Conservation (phyloP, 2,113 vertebrate species). For the Nycticryphes semicollaris region DNA sequence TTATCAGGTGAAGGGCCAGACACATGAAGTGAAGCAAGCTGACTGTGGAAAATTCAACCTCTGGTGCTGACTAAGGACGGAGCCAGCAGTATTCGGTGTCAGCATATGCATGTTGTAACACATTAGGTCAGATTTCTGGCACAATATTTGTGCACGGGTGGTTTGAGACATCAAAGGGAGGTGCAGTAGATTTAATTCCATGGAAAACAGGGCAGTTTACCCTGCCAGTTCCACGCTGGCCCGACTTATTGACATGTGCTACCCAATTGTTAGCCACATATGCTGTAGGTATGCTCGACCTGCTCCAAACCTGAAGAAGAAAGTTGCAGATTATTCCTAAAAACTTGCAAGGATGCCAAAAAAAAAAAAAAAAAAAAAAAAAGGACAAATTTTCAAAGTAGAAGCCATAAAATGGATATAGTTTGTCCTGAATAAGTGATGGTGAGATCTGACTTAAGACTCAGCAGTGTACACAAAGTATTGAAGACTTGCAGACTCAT, state of each 20-base stretch:
- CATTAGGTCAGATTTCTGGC: constrained; percentile 8
- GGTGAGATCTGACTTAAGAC: background rate
- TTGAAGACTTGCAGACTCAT: background rate
- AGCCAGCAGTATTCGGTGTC: background rate
- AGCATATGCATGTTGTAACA: background rate
- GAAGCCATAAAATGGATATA: background rate
- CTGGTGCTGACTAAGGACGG: background rate
- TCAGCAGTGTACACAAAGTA: background rate
- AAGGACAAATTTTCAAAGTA: background rate
- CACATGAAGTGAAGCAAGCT: background rate
- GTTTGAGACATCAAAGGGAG: constrained; percentile 16
- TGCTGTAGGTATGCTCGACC: background rate
- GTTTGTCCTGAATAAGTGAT: background rate
- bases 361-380: background rate
- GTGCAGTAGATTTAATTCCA: background rate
- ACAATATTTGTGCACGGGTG: background rate
- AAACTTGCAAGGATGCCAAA: background rate
- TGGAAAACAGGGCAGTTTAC: background rate
- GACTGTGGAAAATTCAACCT: background rate
- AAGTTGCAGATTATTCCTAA: background rate
- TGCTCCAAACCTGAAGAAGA: background rate
- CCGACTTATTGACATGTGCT: background rate
- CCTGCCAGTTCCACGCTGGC: background rate
- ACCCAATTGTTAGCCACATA: background rate
- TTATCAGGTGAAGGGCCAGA: background rate